Base-by-base conservation (phyloP, 1,140 invertebrate species). In the Bombus turneri region DNA sequence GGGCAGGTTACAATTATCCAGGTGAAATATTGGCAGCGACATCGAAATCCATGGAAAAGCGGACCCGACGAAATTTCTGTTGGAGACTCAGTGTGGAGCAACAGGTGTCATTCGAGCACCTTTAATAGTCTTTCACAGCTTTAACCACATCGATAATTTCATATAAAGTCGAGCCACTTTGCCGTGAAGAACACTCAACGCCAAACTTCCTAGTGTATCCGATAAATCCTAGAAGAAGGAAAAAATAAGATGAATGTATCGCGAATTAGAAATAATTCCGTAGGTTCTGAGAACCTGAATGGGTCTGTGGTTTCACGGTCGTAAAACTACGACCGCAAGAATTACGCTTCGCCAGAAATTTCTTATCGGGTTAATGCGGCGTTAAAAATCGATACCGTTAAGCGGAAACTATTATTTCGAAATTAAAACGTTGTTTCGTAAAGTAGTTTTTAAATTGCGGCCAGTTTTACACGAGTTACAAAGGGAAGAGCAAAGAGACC, bases 51-150 rank as follows among this genome's bases (percentile, higher is more conserved):
- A 4, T 13, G 34, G 74, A 43, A 62, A 79, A 80, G 0, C n/a
- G 39, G 8, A 6, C 3, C 3, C 59, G 5, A 31, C 25, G 73
- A 83, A 79, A 64, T 83, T 71, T 53, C 0, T 34, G 15, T 18
- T 2, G 3, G 22, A 22, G 31, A 37, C 31, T 6, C 12, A 22
- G 13, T 1, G 59, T 3, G 43, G 73, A 78, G 73, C 85, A 86
- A 86, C 85, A 86, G 85, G 85, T 86, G 85, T 86, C 81, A 1
- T 59, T 78, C 43, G 31, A 43, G 47, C 57, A 43, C 81, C 57
- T 82, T 74, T 43, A 66, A 81, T 13, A 39, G 39, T 71, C 34
- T 31, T 76, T 66, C 57, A 10, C 28, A 59, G 37, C 37, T 69
- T 22, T 3, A 41, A 64, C 57, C 34, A 9, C n/a, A 25, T 86